These are phyloP conservation scores for Engystomops pustulosus DNA, from an alignment of 2,113 vertebrate species.

Conservation along the genomic window DNA sequence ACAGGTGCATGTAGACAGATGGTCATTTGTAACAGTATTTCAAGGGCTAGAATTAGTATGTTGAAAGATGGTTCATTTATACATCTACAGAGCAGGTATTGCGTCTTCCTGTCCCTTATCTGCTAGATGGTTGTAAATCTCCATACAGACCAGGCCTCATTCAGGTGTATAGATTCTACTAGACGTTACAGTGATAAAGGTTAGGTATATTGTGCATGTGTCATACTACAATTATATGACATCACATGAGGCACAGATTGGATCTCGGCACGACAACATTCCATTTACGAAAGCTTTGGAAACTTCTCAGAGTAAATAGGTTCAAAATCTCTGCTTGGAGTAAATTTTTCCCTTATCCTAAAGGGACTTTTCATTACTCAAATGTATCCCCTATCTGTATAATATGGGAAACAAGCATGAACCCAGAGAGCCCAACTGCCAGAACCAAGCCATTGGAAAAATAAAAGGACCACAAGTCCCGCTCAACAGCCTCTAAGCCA, in stretches of 20 bases:
- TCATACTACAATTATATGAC: background rate
- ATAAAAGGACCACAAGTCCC: no score
- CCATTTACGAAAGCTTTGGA: no score
- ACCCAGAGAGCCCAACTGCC: no score
- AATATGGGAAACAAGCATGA: no score
- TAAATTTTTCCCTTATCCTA: background rate
- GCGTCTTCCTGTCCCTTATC: background rate
- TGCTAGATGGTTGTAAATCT: background rate
- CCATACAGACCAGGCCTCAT: background rate
- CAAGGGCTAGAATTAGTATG: background rate
- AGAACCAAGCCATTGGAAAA: no score
- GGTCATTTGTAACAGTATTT: background rate
- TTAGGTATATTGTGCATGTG: background rate
- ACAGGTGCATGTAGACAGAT: background rate
- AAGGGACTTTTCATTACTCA: no score
- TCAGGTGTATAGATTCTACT: background rate
- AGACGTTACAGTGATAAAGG: background rate
- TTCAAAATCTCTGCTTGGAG: background rate
- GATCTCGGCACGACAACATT: background rate
- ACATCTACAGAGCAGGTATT: background rate
- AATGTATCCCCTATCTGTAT: no score
- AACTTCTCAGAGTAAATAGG: background rate
- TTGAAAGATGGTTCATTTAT: background rate
- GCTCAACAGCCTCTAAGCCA: no score
- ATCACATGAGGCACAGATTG: background rate